A percentile compares a stretch with the other conserved stretches of the same genome.
Evolutionary conservation across 2,888 invertebrate genomes (phyloP).

Genomic region (Ptychoptera albimana): DNA sequence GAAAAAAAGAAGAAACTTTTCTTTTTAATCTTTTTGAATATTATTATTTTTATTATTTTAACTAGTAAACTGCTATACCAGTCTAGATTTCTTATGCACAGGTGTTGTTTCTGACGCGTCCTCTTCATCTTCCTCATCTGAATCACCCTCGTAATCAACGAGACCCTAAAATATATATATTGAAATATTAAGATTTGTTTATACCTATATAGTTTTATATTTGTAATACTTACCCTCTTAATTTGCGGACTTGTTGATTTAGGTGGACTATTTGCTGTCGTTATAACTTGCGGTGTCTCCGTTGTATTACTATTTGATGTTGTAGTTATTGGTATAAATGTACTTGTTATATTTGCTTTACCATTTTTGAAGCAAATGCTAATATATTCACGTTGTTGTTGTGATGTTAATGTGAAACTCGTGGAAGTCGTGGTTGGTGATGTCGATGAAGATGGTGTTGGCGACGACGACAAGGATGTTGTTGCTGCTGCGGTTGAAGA

Average conservation of each 20-base stretch:
- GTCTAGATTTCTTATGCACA: conserved; percentile 29
- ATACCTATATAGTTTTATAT: not conserved
- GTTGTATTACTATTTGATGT: no score
- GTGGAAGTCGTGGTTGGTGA: not conserved
- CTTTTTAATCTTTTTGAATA: not conserved
- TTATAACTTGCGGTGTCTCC: no score
- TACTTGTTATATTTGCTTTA: no score
- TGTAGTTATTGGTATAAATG: no score
- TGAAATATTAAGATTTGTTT: not conserved
- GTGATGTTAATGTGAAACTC: no score
- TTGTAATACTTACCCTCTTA: conserved; percentile 10
- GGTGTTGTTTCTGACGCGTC: conserved; percentile 22
- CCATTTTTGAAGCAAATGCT: no score
- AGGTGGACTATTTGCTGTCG: no score
- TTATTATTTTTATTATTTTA: conserved; percentile 1
- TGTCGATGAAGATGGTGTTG: not conserved
- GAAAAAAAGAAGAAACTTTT: not conserved
- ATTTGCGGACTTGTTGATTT: no score
- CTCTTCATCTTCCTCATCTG: conserved; percentile 84
- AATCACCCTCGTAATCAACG: conserved; percentile 95
- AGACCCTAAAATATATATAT: conserved; percentile 46
- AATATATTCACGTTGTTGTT: no score
- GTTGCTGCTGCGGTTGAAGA: conserved; percentile 3
- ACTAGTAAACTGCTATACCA: conserved; percentile 23
- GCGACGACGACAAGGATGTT: not conserved